phyloP scores from a whole-genome alignment of 2,113 vertebrate species.

The Dinomys branickii region DNA sequence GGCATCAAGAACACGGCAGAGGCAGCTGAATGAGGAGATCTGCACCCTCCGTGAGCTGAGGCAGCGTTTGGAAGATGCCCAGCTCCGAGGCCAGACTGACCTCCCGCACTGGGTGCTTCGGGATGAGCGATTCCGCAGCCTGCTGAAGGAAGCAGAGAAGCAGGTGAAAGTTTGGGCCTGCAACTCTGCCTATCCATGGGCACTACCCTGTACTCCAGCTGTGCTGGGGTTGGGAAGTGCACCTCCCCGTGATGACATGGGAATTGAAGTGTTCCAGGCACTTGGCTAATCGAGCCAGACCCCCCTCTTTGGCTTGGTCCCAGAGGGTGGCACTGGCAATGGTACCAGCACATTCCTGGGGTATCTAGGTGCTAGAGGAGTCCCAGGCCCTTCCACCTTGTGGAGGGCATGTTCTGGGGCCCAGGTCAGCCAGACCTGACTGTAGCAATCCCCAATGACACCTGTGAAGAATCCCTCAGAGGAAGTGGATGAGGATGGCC shows the following conservation, averaged over 20 bases:
- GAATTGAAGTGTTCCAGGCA: no score
- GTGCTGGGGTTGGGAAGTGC: background rate
- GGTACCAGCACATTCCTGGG: background rate
- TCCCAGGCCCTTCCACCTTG: background rate
- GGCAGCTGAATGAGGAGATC: conserved; percentile 97
- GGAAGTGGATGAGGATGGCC: background rate
- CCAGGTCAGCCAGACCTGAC: background rate
- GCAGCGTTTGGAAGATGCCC: conserved; percentile 94
- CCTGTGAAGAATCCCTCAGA: background rate
- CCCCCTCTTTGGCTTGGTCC: background rate
- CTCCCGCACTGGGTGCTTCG: conserved; percentile 95
- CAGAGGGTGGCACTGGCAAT: background rate
- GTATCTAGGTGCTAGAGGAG: background rate
- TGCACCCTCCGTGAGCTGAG: conserved; percentile 93
- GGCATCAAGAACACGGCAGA: conserved; percentile 96
- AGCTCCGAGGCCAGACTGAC: conserved; percentile 89
- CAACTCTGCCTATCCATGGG: no score
- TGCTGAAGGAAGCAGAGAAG: conserved; percentile 96
- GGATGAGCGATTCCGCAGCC: conserved; percentile 93
- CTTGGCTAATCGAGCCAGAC: background rate
- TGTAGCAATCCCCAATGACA: background rate
- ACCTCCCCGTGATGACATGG: background rate
- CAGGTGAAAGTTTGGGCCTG: conserved; percentile 88
- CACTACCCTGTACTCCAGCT: background rate
- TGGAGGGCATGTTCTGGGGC: background rate